Evolutionary conservation across 2,888 invertebrate species (phyloP), one percentile per base, ranked within the genome.

Genomic region (Drosophila paucipuncta): DNA sequence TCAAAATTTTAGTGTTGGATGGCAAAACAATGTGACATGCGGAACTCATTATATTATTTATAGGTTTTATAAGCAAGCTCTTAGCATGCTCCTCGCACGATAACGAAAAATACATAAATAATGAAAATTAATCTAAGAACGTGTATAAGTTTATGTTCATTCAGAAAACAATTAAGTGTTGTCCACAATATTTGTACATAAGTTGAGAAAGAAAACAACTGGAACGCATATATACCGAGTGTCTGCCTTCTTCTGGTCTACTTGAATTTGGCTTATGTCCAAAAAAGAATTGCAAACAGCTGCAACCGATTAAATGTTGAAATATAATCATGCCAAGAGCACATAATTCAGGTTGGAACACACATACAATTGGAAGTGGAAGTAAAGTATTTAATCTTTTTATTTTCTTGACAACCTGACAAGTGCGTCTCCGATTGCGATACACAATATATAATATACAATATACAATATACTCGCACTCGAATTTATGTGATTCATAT

Each of bases 311-410:
- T 59, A 57, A 72, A 61, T 73, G 54, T 67, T 62, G 52, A 57
- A 73, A 63, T 71, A 60, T 72, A 78, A 85, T 78, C 85, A 73
- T 85, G 84, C 78, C 89, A 84, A 86, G 83, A 78, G 68, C 68
- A 70, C 22, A 66, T 43, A 68, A 74, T 68, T 55, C 79, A 68
- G 88, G 73, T 73, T 77, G 66, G 68, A 67, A 73, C 54, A 47
- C 67, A 28, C 4, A 65, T 30, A 59, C 30, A 52, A 49, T 18
- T 5, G 0, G 7, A 57, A 41, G 9, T 30, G 50, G 37, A 66
- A 76, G 31, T 41, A 68, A 72, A 62, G n/a, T 54, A 35, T 53
- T 57, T 61, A 25, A 13, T 67, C 55, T 49, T 30, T 30, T 10
- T 9, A 37, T 28, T 28, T 39, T 33, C 53, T 47, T 63, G 73